phyloP scores from a whole-genome alignment of 1,140 invertebrate species.

The Camponotus pennsylvanicus region DNA sequence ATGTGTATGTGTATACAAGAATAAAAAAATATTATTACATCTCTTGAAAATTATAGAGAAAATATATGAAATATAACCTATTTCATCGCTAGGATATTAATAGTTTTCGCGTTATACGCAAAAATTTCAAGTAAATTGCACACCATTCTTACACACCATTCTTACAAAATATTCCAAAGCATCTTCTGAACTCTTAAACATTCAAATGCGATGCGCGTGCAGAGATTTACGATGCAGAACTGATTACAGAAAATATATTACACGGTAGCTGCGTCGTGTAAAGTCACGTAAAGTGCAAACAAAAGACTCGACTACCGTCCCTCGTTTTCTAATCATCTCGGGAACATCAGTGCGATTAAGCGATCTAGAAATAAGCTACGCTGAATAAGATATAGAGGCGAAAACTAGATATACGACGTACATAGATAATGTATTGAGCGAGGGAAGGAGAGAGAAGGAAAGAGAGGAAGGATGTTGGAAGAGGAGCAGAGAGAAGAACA shows the following conservation, averaged over 20 bases:
- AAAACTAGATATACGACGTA: slow-evolving; percentile 13
- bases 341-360: slow-evolving; percentile 63
- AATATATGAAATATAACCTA: background rate
- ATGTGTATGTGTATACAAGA: too few relatives aligned
- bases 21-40: background rate
- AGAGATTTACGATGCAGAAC: slow-evolving; percentile 35
- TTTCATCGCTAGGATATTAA: background rate
- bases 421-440: slow-evolving; percentile 1
- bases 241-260: slow-evolving; percentile 30
- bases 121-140: background rate
- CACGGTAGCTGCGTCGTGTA: slow-evolving; percentile 30
- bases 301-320: background rate
- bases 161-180: slow-evolving; percentile 13
- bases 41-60: background rate
- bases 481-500: slow-evolving; percentile 15
- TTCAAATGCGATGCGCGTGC: slow-evolving; percentile 11
- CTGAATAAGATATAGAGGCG: slow-evolving; percentile 59
- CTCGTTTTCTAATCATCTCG: background rate
- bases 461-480: background rate
- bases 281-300: slow-evolving; percentile 22
- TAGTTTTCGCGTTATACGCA: background rate
- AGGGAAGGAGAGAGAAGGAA: background rate
- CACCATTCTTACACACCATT: background rate
- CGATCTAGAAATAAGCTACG: slow-evolving; percentile 79
- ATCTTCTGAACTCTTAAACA: slow-evolving; percentile 19